These are phyloP conservation scores for Urophycis tenuis DNA, from an alignment of 2,797 vertebrate species.

Conservation along the genomic window DNA sequence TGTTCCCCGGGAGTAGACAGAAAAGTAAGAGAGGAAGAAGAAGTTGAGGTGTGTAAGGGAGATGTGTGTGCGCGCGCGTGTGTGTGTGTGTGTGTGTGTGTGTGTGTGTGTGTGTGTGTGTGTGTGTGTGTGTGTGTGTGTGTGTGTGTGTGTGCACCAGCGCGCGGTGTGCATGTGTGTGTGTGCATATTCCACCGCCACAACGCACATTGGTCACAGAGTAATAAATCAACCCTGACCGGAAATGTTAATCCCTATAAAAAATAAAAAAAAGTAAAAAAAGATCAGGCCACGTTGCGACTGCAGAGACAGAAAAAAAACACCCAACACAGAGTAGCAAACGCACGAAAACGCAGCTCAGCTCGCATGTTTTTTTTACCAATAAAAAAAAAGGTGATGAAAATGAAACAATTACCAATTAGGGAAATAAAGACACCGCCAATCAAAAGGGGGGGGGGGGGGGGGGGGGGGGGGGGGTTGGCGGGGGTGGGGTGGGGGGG, in stretches of 20 bases:
- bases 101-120: constrained; percentile 14
- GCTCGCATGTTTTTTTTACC: not conserved
- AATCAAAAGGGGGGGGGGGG: not conserved
- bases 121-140: constrained; percentile 10
- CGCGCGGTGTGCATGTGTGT: not conserved
- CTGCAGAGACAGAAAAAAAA: not conserved
- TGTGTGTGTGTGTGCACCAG: constrained; percentile 1
- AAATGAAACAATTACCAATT: not conserved
- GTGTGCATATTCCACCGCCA: not conserved
- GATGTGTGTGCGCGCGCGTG: not conserved
- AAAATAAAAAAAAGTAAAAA: no score
- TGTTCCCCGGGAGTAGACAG: not conserved
- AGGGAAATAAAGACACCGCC: not conserved
- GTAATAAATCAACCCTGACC: not conserved
- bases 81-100: constrained; percentile 6
- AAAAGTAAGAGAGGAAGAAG: no score
- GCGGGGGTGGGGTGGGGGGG: no score
- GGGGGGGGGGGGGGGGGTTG: no score
- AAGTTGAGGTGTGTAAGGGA: not conserved
- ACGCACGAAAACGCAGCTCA: not conserved
- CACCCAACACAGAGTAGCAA: not conserved
- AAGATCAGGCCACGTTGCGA: not conserved
- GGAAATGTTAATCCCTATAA: not conserved
- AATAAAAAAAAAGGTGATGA: not conserved
- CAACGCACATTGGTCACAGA: not conserved